phyloP scores from a whole-genome alignment of 2,113 vertebrate genomes.

The Xyliphius kryptos region DNA sequence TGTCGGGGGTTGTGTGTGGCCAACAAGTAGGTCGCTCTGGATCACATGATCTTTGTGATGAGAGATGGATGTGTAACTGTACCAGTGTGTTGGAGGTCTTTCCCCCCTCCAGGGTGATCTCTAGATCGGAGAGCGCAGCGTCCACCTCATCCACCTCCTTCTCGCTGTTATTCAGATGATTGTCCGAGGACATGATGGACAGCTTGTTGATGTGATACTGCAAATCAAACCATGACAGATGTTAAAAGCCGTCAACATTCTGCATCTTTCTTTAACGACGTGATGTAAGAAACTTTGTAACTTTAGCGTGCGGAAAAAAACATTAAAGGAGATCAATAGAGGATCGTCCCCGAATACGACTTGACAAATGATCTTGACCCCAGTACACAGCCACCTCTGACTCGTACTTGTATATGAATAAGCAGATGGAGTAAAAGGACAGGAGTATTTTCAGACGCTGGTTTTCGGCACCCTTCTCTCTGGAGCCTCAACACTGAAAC shows the following conservation, averaged over 20 bases:
- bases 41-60: no score
- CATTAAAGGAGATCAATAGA: constrained; percentile 19
- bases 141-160: constrained; percentile 98
- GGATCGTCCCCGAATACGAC: constrained; percentile 54
- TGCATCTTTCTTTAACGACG: no score
- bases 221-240: no score
- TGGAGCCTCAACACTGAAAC: not conserved
- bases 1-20: no score
- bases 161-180: constrained; percentile 98
- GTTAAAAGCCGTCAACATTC: no score
- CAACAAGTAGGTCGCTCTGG: no score
- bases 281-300: no score
- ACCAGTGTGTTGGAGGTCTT: constrained; percentile 94
- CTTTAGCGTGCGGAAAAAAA: not conserved
- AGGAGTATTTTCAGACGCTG: constrained; percentile 33
- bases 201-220: constrained; percentile 99
- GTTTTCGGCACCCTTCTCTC: not conserved
- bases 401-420: constrained; percentile 40
- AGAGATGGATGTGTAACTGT: not conserved
- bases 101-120: constrained; percentile 95
- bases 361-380: constrained; percentile 63
- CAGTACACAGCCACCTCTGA: constrained; percentile 35
- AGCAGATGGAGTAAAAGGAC: constrained; percentile 54
- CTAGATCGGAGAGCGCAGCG: constrained; percentile 91
- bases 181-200: constrained; percentile 96